Evolutionary conservation across 2,888 invertebrate species (phyloP).

Genomic region (Subacronicta megacephala): DNA sequence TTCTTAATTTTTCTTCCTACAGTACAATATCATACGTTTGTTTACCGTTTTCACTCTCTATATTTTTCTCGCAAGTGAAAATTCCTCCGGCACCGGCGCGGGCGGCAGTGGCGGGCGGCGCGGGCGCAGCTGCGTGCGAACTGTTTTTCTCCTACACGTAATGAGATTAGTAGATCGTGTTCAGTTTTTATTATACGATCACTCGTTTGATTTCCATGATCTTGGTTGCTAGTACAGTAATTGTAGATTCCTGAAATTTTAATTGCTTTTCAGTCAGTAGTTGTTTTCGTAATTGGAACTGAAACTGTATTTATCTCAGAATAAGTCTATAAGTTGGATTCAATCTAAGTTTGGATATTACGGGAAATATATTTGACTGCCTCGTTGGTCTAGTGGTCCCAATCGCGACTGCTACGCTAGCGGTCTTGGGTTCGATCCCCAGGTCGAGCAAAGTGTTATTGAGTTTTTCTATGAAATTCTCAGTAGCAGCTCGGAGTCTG

Average conservation of each 20-base stretch:
- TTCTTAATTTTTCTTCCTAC: constrained; percentile 60
- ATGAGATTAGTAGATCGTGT: constrained; percentile 56
- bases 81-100: constrained; percentile 61
- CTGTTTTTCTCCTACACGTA: constrained; percentile 56
- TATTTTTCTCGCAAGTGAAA: constrained; percentile 85
- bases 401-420: too few species aligned
- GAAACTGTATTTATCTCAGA: too few species aligned
- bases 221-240: neutral
- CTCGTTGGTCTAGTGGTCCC: too few species aligned
- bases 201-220: constrained; percentile 25
- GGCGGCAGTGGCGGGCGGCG: constrained; percentile 22
- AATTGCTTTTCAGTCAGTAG: neutral
- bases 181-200: constrained; percentile 33
- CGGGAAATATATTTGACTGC: too few species aligned
- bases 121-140: constrained; percentile 46
- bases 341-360: too few species aligned
- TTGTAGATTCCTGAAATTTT: too few species aligned
- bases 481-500: too few species aligned
- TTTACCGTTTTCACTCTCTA: constrained; percentile 87
- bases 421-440: too few species aligned
- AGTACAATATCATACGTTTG: constrained; percentile 74
- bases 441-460: too few species aligned
- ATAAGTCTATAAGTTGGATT: too few species aligned
- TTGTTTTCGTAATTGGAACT: too few species aligned
- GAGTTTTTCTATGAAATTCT: too few species aligned